Base-by-base conservation (phyloP, 2,888 invertebrate species). In the Tinea semifulvella region DNA sequence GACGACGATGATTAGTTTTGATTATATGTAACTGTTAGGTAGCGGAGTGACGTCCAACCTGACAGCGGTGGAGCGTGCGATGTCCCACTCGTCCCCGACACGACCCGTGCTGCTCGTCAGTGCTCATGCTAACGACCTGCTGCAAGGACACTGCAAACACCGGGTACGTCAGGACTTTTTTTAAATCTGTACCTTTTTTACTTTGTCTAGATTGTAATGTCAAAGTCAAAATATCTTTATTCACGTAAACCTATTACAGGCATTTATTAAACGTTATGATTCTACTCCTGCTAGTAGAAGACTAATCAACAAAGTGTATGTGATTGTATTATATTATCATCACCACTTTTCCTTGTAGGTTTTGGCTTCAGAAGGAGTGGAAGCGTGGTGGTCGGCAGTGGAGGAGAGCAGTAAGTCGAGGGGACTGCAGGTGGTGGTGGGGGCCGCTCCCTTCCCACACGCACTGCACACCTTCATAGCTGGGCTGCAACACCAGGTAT, bases 61-160 rank as follows among this genome's bases (percentile, higher is more conserved):
- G 43, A 53, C 35, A 2, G 44, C 46, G 44, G 13, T 52, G 38
- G 40, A 1, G 43, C 18, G 28, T 6, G 38, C 31, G 46, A 50
- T 16, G 22, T 48, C 52, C 35, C 52, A 25, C 16, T 46, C 5
- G 39, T 47, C 11, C 45, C 58, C 81, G 1, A 58, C 62, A 0
- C 89, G 91, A 55, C 94, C 97, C 0, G 87, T 94, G 44, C 73
- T 99, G 39, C 82, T 98, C 53, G 84, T 98, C 43, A 88, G 92
- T 28, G 90, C 94, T 44, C 88, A 94, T 17, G 98, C 97, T 19
- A 90, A 91, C 26, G 98, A 98, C 82, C 97, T 96, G 14, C 90
- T 95, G 1, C 58, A 58, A 2, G 66, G 71, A 43, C 65, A 64
- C 46, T 58, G 65, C 27, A 56, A 45, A 7, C 56, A 51, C 27